phyloP scores from a whole-genome alignment of 2,888 invertebrate genomes.

The Drosophila neotestacea region DNA sequence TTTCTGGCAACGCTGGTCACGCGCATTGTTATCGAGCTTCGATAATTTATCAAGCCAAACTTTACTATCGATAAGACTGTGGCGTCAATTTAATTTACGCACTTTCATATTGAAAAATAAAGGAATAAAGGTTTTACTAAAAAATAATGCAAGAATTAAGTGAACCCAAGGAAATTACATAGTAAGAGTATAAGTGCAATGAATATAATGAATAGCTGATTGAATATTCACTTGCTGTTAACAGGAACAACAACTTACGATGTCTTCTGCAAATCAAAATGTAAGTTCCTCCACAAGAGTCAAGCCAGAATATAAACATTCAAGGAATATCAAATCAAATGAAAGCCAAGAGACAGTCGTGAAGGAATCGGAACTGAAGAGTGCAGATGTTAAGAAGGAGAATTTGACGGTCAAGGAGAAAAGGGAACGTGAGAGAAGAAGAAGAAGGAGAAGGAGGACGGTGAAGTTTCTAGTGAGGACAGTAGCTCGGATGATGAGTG shows the following conservation, averaged over 20 bases:
- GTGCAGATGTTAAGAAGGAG: background rate
- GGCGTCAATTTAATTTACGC: background rate
- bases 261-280: background rate
- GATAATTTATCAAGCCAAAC: background rate
- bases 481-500: background rate
- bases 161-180: background rate
- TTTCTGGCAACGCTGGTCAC: constrained; percentile 13
- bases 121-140: background rate
- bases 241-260: background rate
- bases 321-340: background rate
- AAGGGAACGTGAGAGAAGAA: background rate
- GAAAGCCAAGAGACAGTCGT: background rate
- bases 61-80: background rate
- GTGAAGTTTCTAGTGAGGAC: constrained; percentile 42
- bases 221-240: background rate
- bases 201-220: background rate
- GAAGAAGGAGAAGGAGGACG: constrained; percentile 49
- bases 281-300: background rate
- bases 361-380: background rate
- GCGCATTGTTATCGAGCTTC: constrained; percentile 1
- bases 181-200: background rate
- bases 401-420: no score
- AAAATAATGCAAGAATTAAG: background rate
- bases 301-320: background rate
- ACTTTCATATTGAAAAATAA: background rate